phyloP scores from a whole-genome alignment of 2,797 vertebrate genomes.

The Eupleurogrammus muticus region DNA sequence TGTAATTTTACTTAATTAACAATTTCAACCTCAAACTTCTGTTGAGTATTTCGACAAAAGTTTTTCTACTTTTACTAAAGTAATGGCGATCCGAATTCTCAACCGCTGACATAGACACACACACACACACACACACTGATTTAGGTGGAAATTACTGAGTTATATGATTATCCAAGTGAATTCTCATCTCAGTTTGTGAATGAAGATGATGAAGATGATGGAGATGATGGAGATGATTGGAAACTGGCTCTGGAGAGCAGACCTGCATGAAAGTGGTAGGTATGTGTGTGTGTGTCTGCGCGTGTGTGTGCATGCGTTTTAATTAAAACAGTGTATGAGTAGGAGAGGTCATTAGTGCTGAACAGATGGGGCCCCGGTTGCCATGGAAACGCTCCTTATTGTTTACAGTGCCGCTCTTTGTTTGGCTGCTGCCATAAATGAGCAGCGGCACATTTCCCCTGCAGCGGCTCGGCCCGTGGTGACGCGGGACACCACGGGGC shows the following conservation, averaged over 20 bases:
- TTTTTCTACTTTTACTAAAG: too few relatives aligned
- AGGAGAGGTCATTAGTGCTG: conserved; percentile 79
- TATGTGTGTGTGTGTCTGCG: conserved; percentile 36
- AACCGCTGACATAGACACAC: too few relatives aligned
- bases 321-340: conserved; percentile 76
- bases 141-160: neutral
- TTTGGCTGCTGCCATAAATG: conserved; percentile 49
- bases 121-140: neutral
- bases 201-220: neutral
- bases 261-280: neutral
- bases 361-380: conserved; percentile 81
- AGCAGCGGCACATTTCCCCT: conserved; percentile 28
- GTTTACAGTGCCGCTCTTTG: conserved; percentile 65
- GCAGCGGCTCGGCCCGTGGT: conserved; percentile 10
- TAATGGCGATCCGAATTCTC: too few relatives aligned
- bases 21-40: too few relatives aligned
- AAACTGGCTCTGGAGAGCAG: neutral
- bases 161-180: neutral
- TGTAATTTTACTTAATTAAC: too few relatives aligned
- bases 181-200: neutral
- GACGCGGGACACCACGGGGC: conserved; percentile 25
- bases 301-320: conserved; percentile 57
- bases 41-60: too few relatives aligned
- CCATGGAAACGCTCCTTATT: conserved; percentile 63
- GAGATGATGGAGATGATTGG: neutral